Conservation (phyloP, 2,113 vertebrate genomes). For the Taxidea taxus region DNA sequence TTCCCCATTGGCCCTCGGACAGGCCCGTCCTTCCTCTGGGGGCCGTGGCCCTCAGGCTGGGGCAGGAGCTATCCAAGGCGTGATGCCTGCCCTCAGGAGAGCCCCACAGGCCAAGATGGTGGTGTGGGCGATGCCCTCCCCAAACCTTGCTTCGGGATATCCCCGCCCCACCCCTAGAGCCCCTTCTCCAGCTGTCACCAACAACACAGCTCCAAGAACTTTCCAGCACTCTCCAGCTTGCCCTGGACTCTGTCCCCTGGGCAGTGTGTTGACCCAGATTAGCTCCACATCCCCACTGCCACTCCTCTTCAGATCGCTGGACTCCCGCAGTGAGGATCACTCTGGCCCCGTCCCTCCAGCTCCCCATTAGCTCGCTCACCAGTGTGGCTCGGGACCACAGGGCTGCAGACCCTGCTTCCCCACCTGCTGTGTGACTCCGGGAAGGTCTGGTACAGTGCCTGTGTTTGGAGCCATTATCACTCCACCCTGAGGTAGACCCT, state of each 20-base stretch:
- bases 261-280: not conserved
- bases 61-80: not conserved
- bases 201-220: not conserved
- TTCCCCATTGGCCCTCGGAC: not conserved
- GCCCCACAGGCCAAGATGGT: not conserved
- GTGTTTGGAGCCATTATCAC: not conserved
- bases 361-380: not conserved
- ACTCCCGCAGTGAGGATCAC: not conserved
- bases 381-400: not conserved
- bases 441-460: accelerated
- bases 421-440: accelerated
- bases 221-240: not conserved
- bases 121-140: no score
- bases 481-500: not conserved
- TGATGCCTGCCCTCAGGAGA: not conserved
- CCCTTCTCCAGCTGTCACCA: accelerated
- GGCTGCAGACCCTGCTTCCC: constrained; percentile 46
- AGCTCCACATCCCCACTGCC: not conserved
- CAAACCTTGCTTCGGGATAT: not conserved
- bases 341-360: accelerated
- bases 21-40: not conserved
- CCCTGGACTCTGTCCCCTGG: not conserved
- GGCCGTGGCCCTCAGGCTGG: not conserved
- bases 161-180: accelerated
- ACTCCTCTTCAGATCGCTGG: not conserved